Evolutionary conservation across 2,113 vertebrate genomes (phyloP).

Genomic region (Ophiodon elongatus): DNA sequence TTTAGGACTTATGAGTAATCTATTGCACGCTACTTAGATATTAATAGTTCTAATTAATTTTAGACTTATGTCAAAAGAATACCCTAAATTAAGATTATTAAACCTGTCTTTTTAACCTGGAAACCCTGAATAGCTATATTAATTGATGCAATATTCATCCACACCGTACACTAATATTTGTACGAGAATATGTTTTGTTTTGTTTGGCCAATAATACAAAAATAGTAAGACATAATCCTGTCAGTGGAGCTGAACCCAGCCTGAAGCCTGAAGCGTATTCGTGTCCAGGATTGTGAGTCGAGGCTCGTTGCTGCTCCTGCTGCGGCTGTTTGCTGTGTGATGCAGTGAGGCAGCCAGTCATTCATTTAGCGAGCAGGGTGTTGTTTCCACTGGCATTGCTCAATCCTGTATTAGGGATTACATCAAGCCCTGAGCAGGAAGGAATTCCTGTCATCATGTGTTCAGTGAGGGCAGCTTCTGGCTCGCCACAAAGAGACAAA

Average conservation of each 20-base stretch:
- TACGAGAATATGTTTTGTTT: no score
- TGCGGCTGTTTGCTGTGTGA: slow-evolving; percentile 36
- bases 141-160: neutral
- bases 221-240: neutral
- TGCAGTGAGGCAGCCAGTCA: slow-evolving; percentile 26
- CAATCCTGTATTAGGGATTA: slow-evolving; percentile 80
- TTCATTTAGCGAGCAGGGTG: slow-evolving; percentile 52
- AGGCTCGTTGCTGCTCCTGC: slow-evolving; percentile 6
- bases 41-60: neutral
- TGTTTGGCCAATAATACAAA: neutral
- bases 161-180: neutral
- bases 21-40: neutral
- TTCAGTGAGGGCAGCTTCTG: slow-evolving; percentile 56
- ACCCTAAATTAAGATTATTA: neutral
- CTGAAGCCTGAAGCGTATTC: slow-evolving; percentile 31
- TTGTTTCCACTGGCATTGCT: slow-evolving; percentile 74
- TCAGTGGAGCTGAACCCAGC: neutral
- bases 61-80: neutral
- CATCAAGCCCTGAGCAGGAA: slow-evolving; percentile 78
- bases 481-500: slow-evolving; percentile 59
- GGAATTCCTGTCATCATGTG: slow-evolving; percentile 83
- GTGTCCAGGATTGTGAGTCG: slow-evolving; percentile 15
- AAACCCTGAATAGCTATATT: neutral
- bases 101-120: neutral
- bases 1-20: neutral